phyloP scores from a whole-genome alignment of 2,113 vertebrate genomes.

The Castor canadensis region DNA sequence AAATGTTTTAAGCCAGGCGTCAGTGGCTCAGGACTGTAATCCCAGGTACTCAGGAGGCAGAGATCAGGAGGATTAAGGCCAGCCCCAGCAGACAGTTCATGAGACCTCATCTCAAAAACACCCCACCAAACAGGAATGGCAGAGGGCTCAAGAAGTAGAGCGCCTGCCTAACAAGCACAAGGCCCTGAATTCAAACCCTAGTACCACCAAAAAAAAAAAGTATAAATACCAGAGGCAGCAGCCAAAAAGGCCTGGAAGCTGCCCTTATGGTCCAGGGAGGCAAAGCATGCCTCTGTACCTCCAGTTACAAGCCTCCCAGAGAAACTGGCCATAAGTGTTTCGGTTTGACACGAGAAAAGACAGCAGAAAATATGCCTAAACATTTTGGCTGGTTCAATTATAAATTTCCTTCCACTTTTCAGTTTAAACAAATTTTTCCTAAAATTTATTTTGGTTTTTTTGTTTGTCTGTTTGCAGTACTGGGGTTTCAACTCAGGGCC shows the following conservation, averaged over 20 bases:
- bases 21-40: too few species aligned
- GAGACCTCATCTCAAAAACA: too few species aligned
- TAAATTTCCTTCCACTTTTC: not conserved
- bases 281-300: not conserved
- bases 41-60: too few species aligned
- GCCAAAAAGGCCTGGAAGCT: not conserved
- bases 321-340: not conserved
- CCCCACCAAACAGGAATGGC: too few species aligned
- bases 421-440: not conserved
- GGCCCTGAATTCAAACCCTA: too few species aligned
- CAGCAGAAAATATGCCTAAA: not conserved
- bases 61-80: too few species aligned
- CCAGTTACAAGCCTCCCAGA: not conserved
- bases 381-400: not conserved
- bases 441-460: too few species aligned
- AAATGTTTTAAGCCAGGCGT: not conserved
- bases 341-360: not conserved
- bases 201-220: not conserved
- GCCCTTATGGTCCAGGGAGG: not conserved
- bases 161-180: too few species aligned
- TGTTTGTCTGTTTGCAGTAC: too few species aligned
- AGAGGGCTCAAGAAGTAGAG: too few species aligned
- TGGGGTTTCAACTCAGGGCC: too few species aligned
- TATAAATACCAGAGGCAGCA: not conserved
- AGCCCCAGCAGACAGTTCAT: too few species aligned